Evolutionary conservation across 2,888 invertebrate species (phyloP), one percentile per base, ranked within the genome.

Genomic region (Spisula subtruncata): DNA sequence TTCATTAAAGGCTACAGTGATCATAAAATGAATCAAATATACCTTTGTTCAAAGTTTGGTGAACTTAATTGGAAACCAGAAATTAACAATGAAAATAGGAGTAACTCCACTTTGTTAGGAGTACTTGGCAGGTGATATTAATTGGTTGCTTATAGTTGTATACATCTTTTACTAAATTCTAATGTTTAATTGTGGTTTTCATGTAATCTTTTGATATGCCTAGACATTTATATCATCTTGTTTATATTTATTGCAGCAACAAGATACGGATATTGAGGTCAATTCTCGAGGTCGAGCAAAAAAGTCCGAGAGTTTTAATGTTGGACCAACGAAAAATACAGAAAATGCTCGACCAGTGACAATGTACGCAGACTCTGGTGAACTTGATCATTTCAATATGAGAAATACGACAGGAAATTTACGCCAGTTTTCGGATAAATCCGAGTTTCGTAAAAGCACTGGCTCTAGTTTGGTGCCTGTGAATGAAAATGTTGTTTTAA

Each of bases 341-440:
- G 85, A 82, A 48, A 88, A 88, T 75, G 35, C 41, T 16, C 88
- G 92, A 25, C 92, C 92, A 54, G 87, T 91, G 51, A 90, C 93
- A 20, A 92, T 93, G 91, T 92, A 89, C 84, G 87, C 90, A 32
- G 85, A 91, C 10, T 84, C 91, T 35, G 88, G 90, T 80, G 93
- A 91, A 75, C 86, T 89, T 16, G 93, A 93, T 29, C 71, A 90
- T 71, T 90, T 92, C 25, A 86, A 80, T 29, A 75, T 91, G 1
- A 87, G 91, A 35, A 87, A 80, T 66, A 91, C 91, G 0, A 90
- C 91, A 2, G 89, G 90, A 35, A 89, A 90, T 83, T 88, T 90
- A 81, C 90, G 89, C 18, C 79, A 71, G 60, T 60, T 80, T 75
- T 66, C 88, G 35, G 83, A 87, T 51, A 86, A 35, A 25, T 14